A percentile compares a stretch with the other conserved stretches of the same genome.
Conservation (phyloP, 2,888 invertebrate genomes). For the Trichopoda pennipes region DNA sequence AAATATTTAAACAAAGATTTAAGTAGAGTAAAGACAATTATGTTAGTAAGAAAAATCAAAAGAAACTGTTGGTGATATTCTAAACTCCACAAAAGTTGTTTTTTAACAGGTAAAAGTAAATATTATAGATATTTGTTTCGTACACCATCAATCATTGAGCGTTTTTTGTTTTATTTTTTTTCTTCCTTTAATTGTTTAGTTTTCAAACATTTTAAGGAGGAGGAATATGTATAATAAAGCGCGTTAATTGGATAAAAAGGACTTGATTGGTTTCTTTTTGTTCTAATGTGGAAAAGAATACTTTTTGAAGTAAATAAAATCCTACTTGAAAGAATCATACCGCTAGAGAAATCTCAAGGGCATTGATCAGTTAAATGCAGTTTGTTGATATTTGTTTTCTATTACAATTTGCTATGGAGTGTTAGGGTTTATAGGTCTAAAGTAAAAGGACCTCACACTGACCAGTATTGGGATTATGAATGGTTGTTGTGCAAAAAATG, state of each 20-base stretch:
- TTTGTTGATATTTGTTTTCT: conserved; percentile 61
- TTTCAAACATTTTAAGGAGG: conserved; percentile 58
- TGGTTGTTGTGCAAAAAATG: neutral
- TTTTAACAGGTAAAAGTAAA: neutral
- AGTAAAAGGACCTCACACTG: conserved; percentile 63
- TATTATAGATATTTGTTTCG: neutral
- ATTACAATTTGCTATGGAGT: conserved; percentile 58
- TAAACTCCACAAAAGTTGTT: conserved; percentile 44
- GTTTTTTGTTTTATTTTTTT: neutral
- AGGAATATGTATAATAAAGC: conserved; percentile 54
- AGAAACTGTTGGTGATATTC: neutral
- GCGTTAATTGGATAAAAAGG: conserved; percentile 60
- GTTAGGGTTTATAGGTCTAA: conserved; percentile 19
- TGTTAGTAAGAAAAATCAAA: neutral
- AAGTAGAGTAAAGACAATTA: conserved; percentile 35
- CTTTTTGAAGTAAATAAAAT: neutral
- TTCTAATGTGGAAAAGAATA: too few relatives aligned
- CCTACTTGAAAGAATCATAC: conserved; percentile 35
- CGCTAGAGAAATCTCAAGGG: conserved; percentile 46
- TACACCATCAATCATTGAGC: conserved; percentile 45
- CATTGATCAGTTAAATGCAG: conserved; percentile 17
- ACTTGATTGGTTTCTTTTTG: conserved; percentile 30
- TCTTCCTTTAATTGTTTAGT: neutral
- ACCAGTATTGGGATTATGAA: conserved; percentile 22
- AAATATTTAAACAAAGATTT: conserved; percentile 37